Percentiles rank a stretch among this genome's conserved stretches.
phyloP scores from a whole-genome alignment of 2,797 vertebrate species.

The Myotis myotis region DNA sequence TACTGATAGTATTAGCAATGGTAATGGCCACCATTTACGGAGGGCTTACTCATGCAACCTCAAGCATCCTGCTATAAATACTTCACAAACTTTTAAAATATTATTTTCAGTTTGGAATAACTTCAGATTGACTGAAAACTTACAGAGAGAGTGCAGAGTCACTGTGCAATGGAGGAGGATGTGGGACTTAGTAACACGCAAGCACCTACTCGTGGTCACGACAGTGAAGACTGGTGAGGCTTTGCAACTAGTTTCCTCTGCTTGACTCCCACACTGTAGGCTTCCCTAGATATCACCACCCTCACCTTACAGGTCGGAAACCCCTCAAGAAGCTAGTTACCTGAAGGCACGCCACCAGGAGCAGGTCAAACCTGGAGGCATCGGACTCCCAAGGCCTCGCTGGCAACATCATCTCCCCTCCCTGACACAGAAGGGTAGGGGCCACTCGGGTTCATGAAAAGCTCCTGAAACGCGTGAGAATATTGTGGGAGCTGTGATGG shows the following conservation, averaged over 20 bases:
- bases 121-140: neutral
- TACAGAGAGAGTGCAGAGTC: neutral
- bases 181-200: neutral
- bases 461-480: neutral
- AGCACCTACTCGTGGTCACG: neutral
- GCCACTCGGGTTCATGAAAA: neutral
- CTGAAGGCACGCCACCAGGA: neutral
- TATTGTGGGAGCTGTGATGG: accelerated
- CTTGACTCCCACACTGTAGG: neutral
- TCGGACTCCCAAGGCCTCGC: accelerated
- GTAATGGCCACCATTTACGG: neutral
- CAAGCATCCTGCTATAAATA: neutral
- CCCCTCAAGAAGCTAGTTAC: neutral
- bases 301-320: neutral
- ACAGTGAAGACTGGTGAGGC: neutral
- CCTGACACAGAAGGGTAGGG: accelerated
- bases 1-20: neutral
- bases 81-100: neutral
- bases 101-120: neutral
- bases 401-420: neutral
- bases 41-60: neutral
- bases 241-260: neutral
- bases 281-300: neutral
- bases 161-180: accelerated
- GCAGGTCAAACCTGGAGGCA: neutral